phyloP scores from a whole-genome alignment of 1,140 invertebrate genomes.

The Heliconius melpomene region DNA sequence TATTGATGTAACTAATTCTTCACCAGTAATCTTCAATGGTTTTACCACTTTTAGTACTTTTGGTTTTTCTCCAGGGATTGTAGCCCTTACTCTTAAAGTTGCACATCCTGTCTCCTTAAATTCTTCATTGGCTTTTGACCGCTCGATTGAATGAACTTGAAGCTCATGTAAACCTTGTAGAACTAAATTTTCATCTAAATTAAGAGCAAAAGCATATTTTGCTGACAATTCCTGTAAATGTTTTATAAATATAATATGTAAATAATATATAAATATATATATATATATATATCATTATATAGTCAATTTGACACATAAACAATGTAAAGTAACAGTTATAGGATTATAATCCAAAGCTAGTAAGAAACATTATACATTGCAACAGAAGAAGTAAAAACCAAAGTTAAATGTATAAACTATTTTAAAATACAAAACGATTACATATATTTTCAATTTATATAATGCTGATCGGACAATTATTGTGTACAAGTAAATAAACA shows the following conservation, averaged over 20 bases:
- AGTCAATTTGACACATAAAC: not conserved
- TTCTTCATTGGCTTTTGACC: slow-evolving; percentile 81
- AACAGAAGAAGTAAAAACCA: not conserved
- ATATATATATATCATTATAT: no score
- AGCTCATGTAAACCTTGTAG: slow-evolving; percentile 82
- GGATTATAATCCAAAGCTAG: not conserved
- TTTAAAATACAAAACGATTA: not conserved
- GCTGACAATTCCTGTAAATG: slow-evolving; percentile 82
- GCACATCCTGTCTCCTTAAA: slow-evolving; percentile 85
- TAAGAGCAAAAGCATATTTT: slow-evolving; percentile 81
- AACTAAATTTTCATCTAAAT: slow-evolving; percentile 78
- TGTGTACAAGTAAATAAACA: slow-evolving; percentile 28
- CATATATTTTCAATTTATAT: no score
- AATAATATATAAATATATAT: no score
- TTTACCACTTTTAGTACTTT: slow-evolving; percentile 76
- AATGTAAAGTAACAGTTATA: not conserved
- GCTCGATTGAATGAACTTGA: slow-evolving; percentile 85
- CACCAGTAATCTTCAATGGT: slow-evolving; percentile 76
- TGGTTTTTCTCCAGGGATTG: slow-evolving; percentile 65
- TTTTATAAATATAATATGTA: not conserved
- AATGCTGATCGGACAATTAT: no score
- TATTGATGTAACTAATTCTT: slow-evolving; percentile 82
- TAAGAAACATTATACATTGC: no score
- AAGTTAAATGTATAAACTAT: not conserved
- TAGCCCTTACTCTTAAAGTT: slow-evolving; percentile 83